Evolutionary conservation across 2,113 vertebrate species (phyloP).

Genomic region (Muntiacus muntjak): DNA sequence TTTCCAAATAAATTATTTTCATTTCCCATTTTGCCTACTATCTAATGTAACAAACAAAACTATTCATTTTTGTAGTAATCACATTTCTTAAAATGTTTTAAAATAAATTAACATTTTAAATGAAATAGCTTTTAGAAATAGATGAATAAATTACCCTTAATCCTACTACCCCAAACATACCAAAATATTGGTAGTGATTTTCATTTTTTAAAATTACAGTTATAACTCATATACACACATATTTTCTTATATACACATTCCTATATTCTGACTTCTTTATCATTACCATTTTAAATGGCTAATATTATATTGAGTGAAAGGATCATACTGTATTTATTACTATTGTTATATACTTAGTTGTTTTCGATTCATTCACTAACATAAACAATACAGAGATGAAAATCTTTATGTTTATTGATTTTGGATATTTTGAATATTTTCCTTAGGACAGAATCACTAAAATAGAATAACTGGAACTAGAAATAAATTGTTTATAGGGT

Average conservation of each 20-base stretch:
- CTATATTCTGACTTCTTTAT: not conserved
- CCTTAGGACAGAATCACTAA: not conserved
- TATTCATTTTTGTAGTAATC: not conserved
- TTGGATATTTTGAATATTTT: not conserved
- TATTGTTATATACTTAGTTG: not conserved
- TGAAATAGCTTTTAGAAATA: conserved; percentile 20
- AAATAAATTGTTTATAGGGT: not conserved
- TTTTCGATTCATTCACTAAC: not conserved
- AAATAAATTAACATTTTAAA: not conserved
- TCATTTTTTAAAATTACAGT: not conserved
- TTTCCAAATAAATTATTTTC: not conserved
- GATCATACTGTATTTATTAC: not conserved
- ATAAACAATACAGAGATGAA: not conserved
- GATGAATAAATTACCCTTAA: not conserved
- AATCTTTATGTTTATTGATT: not conserved
- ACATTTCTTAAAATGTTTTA: not conserved
- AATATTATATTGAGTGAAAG: not conserved
- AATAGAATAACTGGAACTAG: not conserved
- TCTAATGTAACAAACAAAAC: not conserved
- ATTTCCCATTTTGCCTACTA: not conserved
- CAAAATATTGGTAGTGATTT: not conserved
- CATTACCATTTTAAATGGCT: not conserved
- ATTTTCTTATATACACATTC: not conserved
- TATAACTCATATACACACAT: not conserved
- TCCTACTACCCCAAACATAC: not conserved